A percentile compares a stretch with the other conserved stretches of the same genome.
Evolutionary conservation across 2,113 vertebrate genomes (phyloP).

Genomic region (Proterorhinus semilunaris): DNA sequence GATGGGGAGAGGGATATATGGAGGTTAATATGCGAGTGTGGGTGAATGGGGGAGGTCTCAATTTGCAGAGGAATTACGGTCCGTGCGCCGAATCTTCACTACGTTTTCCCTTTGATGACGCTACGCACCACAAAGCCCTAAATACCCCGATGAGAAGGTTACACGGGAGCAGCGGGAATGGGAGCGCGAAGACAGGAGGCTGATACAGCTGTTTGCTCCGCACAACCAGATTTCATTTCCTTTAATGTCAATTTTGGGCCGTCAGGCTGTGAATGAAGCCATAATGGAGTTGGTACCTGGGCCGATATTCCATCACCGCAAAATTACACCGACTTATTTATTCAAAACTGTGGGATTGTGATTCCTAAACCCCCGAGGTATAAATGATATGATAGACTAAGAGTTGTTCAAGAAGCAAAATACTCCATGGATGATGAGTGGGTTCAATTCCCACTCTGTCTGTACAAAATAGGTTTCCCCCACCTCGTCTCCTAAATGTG

Average conservation of each 20-base stretch:
- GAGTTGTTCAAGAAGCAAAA: neutral
- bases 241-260: conserved; percentile 63
- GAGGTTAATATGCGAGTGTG: conserved; percentile 43
- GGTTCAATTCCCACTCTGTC: neutral
- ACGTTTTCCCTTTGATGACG: conserved; percentile 68
- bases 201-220: conserved; percentile 50
- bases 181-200: conserved; percentile 63
- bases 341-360: conserved; percentile 11
- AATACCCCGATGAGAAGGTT: conserved; percentile 72
- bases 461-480: neutral
- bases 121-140: conserved; percentile 68
- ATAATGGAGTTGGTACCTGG: conserved; percentile 61
- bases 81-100: conserved; percentile 43
- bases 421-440: no score
- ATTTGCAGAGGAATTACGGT: conserved; percentile 49
- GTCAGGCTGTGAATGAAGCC: conserved; percentile 56
- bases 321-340: conserved; percentile 36
- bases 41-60: conserved; percentile 50
- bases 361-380: neutral
- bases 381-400: neutral
- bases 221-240: conserved; percentile 62
- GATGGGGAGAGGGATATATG: conserved; percentile 19
- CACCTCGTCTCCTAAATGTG: neutral
- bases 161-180: conserved; percentile 55
- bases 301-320: conserved; percentile 20